Percentiles rank a stretch among this genome's conserved stretches.
These are phyloP conservation scores for Furcula furcula DNA, from an alignment of 2,888 invertebrate genomes.

Conservation along the genomic window DNA sequence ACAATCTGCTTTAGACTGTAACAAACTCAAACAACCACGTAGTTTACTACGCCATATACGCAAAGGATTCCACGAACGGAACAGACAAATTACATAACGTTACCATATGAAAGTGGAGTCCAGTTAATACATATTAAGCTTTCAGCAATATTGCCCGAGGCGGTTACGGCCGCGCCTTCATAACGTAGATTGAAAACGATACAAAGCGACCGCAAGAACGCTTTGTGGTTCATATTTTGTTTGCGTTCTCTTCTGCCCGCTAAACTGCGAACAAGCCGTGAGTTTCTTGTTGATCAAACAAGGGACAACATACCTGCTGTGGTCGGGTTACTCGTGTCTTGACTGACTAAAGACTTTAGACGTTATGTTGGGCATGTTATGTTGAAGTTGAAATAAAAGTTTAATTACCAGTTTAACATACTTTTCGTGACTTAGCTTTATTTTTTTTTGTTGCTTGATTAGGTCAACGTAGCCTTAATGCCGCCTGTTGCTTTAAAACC, in stretches of 20 bases:
- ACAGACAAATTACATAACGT: slow-evolving; percentile 21
- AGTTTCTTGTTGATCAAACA: slow-evolving; percentile 45
- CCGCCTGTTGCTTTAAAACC: too few relatives aligned
- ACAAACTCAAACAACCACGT: too few relatives aligned
- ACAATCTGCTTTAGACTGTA: too few relatives aligned
- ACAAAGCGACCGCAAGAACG: slow-evolving; percentile 73
- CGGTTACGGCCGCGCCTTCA: slow-evolving; percentile 64
- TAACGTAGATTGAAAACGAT: slow-evolving; percentile 72
- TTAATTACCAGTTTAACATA: not conserved
- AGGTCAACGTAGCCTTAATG: too few relatives aligned
- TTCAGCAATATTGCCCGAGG: slow-evolving; percentile 70
- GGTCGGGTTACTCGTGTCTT: slow-evolving; percentile 9
- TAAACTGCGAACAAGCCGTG: slow-evolving; percentile 38
- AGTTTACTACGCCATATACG: too few relatives aligned
- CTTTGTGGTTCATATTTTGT: slow-evolving; percentile 72
- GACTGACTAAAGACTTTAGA: slow-evolving; percentile 3
- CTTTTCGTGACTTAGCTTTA: too few relatives aligned
- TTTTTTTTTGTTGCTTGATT: too few relatives aligned
- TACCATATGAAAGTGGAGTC: slow-evolving; percentile 24
- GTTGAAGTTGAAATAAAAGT: not conserved
- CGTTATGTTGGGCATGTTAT: too few relatives aligned
- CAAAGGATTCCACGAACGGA: not conserved
- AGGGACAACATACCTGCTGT: slow-evolving; percentile 34
- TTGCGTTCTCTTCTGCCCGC: slow-evolving; percentile 47
- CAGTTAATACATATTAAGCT: slow-evolving; percentile 66